A percentile compares a stretch with the other conserved stretches of the same genome.
phyloP scores from a whole-genome alignment of 2,113 vertebrate genomes.

The Pongo pygmaeus region DNA sequence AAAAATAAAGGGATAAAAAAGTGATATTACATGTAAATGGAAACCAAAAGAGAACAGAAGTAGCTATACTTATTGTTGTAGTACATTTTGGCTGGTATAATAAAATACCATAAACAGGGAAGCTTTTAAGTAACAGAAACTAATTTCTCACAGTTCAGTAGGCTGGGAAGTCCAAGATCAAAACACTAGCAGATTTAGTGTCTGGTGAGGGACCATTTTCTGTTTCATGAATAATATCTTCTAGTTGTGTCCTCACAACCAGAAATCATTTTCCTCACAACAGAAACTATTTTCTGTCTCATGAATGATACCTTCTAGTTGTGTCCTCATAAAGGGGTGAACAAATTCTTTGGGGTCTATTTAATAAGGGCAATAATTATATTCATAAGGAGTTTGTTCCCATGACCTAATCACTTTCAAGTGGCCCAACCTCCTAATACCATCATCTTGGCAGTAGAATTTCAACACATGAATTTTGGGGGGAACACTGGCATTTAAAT shows the following conservation, averaged over 20 bases:
- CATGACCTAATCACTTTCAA: not conserved
- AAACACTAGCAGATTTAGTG: not conserved
- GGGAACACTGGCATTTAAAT: not conserved
- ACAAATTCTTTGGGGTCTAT: not conserved
- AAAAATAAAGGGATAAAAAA: not conserved
- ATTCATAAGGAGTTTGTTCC: not conserved
- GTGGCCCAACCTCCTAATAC: not conserved
- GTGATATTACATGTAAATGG: not conserved
- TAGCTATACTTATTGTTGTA: not conserved
- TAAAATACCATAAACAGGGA: not conserved
- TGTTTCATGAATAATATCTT: not conserved
- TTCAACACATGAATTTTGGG: not conserved
- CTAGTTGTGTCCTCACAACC: not conserved
- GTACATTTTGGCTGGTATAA: not conserved
- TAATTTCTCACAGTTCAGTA: not conserved
- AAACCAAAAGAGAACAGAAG: not conserved
- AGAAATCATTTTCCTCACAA: no score
- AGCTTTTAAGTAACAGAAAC: not conserved
- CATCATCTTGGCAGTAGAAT: not conserved
- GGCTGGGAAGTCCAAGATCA: not conserved
- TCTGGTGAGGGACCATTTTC: not conserved
- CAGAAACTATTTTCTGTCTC: not conserved
- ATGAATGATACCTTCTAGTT: not conserved
- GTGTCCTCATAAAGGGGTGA: not conserved
- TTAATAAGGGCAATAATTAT: not conserved